Conservation (phyloP, 2,113 vertebrate genomes). For the Lamprologus lemairii region DNA sequence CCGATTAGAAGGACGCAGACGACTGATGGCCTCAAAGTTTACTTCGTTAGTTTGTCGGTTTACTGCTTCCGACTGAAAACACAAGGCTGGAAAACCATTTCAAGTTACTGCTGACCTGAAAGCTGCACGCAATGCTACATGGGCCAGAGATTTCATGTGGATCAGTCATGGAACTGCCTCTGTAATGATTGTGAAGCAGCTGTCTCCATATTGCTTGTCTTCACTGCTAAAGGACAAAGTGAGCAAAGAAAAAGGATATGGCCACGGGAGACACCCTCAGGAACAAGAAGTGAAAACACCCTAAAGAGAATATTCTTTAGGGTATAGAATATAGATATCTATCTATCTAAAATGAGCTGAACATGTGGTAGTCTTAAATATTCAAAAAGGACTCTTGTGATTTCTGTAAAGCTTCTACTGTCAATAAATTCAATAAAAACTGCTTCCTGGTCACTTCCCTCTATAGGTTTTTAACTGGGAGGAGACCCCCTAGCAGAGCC, state of each 20-base stretch:
- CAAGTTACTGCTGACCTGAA: background rate
- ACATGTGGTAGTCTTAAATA: background rate
- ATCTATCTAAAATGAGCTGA: background rate
- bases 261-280: accelerated
- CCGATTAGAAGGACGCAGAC: background rate
- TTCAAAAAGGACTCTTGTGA: background rate
- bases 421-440: background rate
- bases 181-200: background rate
- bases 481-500: background rate
- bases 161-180: background rate
- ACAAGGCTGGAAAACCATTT: background rate
- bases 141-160: background rate
- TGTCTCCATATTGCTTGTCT: background rate
- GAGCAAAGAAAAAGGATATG: background rate
- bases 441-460: background rate
- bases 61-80: background rate
- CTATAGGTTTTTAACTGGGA: background rate
- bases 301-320: background rate
- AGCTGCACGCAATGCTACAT: background rate
- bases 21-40: background rate
- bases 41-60: background rate
- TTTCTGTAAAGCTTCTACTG: background rate
- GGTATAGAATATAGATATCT: no score
- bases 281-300: background rate
- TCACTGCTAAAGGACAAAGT: background rate